Base-by-base conservation (phyloP, 30 jellyfish, hydroid and myxozoan species). In the Cassiopea xamachana region DNA sequence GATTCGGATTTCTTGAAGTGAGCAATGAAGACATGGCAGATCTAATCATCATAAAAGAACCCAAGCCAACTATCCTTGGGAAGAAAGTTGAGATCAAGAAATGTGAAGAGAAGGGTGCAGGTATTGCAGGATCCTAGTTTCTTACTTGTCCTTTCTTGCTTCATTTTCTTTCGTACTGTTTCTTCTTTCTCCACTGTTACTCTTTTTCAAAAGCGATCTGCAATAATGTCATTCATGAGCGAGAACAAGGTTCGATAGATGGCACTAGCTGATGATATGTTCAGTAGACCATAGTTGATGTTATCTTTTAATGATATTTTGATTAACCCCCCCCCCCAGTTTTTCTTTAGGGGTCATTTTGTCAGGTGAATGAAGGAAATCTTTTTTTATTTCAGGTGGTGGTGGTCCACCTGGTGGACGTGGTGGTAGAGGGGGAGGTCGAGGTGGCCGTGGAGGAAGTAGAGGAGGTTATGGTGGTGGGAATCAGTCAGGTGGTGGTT, bases 21-120 rank as follows among this genome's bases (percentile, higher is more conserved):
- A 51, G 76, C 87, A 79, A 49, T 70, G 93, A 97, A 61, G 99
- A 96, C 72, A 69, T 96, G 90, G 98, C 97, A 12, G 99, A 96
- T 80, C 58, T 96, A 47, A 79, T 96, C 47, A 78, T 91, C 19
- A 96, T 96, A 67, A 74, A 80, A 6, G 98, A 96, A 49, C 87
- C 89, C 0, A 72, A 92, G 48, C 97, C 97, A 58, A 60, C 77
- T 7, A 64, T 92, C 13, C 64, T 75, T 45, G 99, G 98, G 67
- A 96, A 91, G 87, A 78, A 85, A 47, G 79, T 92, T 74, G 98
- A 97, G 61, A 81, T 96, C 18, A 96, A 96, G 89, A 96, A 96
- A 50, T 85, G 93, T 76, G 93, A 73, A 15, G 93, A 85, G 27
- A 75, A 73, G 64, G 93, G 96, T 19, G 97, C 75, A 82, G 90